These are phyloP conservation scores for Gambusia affinis DNA, from an alignment of 2,113 vertebrate species.

Conservation along the genomic window DNA sequence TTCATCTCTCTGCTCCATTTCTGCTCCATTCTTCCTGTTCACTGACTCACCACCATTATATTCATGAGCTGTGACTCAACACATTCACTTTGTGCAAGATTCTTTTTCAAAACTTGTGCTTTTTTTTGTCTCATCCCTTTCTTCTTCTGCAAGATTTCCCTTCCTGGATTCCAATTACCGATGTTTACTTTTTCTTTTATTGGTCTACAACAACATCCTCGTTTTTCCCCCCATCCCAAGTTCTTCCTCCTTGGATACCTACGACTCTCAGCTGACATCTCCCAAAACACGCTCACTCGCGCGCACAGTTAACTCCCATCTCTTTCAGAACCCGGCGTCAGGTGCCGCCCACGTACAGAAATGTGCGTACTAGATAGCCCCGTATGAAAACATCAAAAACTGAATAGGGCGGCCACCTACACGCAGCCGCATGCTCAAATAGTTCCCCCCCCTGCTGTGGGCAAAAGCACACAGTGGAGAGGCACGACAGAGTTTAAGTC, in stretches of 20 bases:
- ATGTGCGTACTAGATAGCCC: slow-evolving; percentile 9
- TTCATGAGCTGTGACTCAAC: slow-evolving; percentile 11
- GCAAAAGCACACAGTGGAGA: slow-evolving; percentile 33
- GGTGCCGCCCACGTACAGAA: slow-evolving; percentile 39
- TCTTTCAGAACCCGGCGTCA: slow-evolving; percentile 37
- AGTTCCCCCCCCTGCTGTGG: slow-evolving; percentile 48
- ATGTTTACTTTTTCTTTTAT: slow-evolving; percentile 3
- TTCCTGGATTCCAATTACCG: background rate
- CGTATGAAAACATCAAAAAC: slow-evolving; percentile 2
- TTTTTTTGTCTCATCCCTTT: background rate
- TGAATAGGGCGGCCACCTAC: slow-evolving; percentile 44
- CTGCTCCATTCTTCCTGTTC: background rate
- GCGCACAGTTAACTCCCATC: slow-evolving; percentile 14
- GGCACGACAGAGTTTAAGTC: slow-evolving; percentile 11
- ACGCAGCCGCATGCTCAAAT: slow-evolving; percentile 41
- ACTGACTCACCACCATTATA: background rate
- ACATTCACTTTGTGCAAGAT: background rate
- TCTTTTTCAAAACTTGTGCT: background rate
- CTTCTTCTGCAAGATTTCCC: background rate
- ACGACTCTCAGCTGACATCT: slow-evolving; percentile 12
- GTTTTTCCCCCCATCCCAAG: background rate
- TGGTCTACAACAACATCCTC: too few relatives aligned
- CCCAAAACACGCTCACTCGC: background rate
- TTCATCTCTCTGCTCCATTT: slow-evolving; percentile 8
- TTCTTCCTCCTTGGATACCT: background rate